Conservation (phyloP, 2,113 vertebrate species). For the Macquaria australasica region DNA sequence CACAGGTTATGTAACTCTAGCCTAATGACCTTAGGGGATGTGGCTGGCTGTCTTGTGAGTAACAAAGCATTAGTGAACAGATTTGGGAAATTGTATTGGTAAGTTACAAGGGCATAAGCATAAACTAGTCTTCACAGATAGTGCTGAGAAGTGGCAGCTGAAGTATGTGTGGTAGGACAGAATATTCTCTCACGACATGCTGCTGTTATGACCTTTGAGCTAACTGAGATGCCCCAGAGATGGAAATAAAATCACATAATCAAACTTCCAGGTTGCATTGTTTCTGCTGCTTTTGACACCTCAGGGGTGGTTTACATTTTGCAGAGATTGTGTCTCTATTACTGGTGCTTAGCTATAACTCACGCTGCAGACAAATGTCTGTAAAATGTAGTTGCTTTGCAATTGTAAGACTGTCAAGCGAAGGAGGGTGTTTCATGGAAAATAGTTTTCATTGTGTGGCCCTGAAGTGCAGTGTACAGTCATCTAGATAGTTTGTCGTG, state of each 20-base stretch:
- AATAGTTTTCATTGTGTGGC: conserved; percentile 41
- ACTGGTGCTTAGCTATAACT: conserved; percentile 37
- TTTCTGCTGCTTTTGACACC: conserved; percentile 56
- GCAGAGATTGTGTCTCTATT: conserved; percentile 47
- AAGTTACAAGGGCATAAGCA: conserved; percentile 40
- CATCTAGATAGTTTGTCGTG: conserved; percentile 59
- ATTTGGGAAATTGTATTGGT: conserved; percentile 54
- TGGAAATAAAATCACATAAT: conserved; percentile 71
- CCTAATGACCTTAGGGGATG: conserved; percentile 80
- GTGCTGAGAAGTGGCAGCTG: conserved; percentile 39
- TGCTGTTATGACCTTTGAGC: conserved; percentile 66
- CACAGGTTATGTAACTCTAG: conserved; percentile 80
- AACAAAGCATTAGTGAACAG: conserved; percentile 46
- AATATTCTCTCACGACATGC: conserved; percentile 48
- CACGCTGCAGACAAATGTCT: conserved; percentile 44
- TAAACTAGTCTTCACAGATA: neutral
- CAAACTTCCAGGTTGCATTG: conserved; percentile 68
- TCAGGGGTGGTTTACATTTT: conserved; percentile 44
- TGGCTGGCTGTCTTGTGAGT: conserved; percentile 72
- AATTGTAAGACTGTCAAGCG: conserved; percentile 44
- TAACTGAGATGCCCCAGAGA: conserved; percentile 60
- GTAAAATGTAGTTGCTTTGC: conserved; percentile 42
- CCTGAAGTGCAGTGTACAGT: conserved; percentile 40
- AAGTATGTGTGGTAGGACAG: conserved; percentile 32
- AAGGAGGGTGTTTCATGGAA: conserved; percentile 51